Percentiles rank a stretch among this genome's conserved stretches.
Conservation (phyloP, 35 echinoderm and acorn worm species). For the Nesometra sesokonis region DNA sequence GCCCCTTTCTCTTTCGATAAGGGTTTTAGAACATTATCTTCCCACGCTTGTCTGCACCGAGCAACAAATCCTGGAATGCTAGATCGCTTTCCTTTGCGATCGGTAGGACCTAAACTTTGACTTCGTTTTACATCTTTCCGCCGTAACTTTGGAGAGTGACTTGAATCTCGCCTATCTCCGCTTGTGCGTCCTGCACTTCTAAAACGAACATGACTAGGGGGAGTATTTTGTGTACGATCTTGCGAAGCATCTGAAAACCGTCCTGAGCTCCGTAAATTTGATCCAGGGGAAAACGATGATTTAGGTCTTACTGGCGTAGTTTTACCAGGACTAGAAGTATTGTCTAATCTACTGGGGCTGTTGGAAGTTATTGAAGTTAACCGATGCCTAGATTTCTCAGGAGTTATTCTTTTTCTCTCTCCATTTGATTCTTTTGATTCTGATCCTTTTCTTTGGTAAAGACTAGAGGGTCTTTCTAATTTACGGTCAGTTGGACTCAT, state of each 20-base stretch:
- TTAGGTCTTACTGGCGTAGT: background rate
- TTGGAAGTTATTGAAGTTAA: background rate
- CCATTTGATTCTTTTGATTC: background rate
- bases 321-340: background rate
- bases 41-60: background rate
- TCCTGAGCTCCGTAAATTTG: background rate
- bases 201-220: background rate
- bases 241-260: background rate
- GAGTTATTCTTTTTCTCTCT: background rate
- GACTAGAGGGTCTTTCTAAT: background rate
- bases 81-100: background rate
- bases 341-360: background rate
- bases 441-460: background rate
- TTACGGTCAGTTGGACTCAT: background rate
- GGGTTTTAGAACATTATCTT: background rate
- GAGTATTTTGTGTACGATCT: background rate
- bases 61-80: background rate
- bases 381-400: background rate
- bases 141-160: background rate
- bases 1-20: background rate
- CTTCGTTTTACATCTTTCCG: background rate
- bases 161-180: background rate
- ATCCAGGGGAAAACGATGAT: background rate
- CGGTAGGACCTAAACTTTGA: background rate
- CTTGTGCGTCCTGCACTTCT: background rate